Evolutionary conservation across 1,140 invertebrate genomes (phyloP).

Genomic region (Mercenaria mercenaria): DNA sequence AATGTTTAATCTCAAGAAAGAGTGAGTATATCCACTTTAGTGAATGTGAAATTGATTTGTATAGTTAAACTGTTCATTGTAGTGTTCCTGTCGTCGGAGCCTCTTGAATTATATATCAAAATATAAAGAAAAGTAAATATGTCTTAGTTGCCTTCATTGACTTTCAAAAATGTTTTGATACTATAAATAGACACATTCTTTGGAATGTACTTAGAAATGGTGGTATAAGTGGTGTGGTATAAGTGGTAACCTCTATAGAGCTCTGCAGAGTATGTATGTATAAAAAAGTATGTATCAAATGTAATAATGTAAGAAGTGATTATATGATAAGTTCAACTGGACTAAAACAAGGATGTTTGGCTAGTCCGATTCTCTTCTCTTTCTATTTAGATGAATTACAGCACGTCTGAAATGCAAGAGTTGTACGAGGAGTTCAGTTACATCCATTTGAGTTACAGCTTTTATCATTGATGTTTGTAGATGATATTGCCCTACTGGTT

Average conservation of each 20-base stretch:
- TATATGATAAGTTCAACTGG: neutral
- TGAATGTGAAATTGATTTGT: no score
- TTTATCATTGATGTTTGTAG: no score
- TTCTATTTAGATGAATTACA: slow-evolving; percentile 5
- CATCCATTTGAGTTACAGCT: no score
- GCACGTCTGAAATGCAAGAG: neutral
- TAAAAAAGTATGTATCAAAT: neutral
- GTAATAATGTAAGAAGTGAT: neutral
- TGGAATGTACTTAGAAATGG: no score
- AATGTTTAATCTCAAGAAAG: no score
- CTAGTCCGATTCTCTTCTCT: neutral
- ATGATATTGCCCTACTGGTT: neutral
- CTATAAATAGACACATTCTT: no score
- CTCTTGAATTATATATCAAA: no score
- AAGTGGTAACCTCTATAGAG: neutral
- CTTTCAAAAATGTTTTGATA: no score
- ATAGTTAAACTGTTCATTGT: no score
- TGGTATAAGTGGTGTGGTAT: neutral
- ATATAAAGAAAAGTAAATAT: neutral
- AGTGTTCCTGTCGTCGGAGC: no score
- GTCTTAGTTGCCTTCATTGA: neutral
- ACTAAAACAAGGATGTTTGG: neutral
- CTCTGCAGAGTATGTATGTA: neutral
- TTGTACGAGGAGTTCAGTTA: no score
- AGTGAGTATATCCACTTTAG: no score